A percentile compares a stretch with the other conserved stretches of the same genome.
Evolutionary conservation across 2,113 vertebrate species (phyloP).

Genomic region (Lasiurus cinereus): DNA sequence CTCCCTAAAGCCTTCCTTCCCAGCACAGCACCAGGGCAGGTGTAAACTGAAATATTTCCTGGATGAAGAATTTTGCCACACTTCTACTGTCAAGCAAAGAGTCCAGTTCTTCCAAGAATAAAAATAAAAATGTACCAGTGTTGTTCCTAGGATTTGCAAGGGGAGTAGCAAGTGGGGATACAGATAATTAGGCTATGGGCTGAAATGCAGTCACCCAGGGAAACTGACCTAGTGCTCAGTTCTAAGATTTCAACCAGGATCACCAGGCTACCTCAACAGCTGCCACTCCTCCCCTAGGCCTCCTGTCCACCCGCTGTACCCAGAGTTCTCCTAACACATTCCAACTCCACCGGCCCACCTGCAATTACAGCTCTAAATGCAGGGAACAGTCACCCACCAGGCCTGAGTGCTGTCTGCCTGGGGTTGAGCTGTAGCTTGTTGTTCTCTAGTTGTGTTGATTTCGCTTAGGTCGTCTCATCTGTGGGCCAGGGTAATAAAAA

Average conservation of each 20-base stretch:
- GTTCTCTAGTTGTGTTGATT: background rate
- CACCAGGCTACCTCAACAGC: background rate
- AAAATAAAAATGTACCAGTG: background rate
- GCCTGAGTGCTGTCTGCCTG: background rate
- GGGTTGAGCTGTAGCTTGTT: fast-evolving
- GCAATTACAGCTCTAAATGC: background rate
- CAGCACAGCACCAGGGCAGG: slow-evolving; percentile 32
- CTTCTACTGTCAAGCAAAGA: background rate
- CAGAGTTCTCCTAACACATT: background rate
- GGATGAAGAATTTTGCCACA: background rate
- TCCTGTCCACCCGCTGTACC: background rate
- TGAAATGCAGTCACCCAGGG: background rate
- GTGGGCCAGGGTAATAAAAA: background rate
- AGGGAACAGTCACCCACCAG: background rate
- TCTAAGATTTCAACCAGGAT: background rate
- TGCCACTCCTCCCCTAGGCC: background rate
- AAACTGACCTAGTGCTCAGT: background rate
- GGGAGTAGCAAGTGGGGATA: background rate
- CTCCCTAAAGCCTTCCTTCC: slow-evolving; percentile 73
- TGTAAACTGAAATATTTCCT: background rate
- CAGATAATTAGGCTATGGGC: background rate
- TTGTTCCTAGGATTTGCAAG: background rate
- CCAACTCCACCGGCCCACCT: background rate
- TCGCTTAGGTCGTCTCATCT: background rate
- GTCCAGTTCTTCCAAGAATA: background rate